Evolutionary conservation across 2,113 vertebrate genomes (phyloP).

Genomic region (Ceyx cyanopectus): DNA sequence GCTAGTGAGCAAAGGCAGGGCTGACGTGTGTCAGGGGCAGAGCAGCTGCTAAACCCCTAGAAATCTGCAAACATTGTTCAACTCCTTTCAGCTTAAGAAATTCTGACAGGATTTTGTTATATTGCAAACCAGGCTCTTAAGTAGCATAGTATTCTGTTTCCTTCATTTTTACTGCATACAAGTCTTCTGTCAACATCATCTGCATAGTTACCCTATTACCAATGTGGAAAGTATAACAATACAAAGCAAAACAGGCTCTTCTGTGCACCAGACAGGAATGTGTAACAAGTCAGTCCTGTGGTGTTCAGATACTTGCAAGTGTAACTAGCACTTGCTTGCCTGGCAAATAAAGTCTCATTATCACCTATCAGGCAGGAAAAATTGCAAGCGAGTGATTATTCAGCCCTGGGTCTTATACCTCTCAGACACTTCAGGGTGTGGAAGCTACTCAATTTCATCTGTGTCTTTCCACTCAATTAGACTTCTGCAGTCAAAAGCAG

Average conservation of each 20-base stretch:
- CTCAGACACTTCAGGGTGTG: background rate
- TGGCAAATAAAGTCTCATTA: constrained; percentile 32
- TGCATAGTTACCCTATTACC: background rate
- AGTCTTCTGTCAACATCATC: background rate
- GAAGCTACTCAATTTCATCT: background rate
- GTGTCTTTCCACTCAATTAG: constrained; percentile 27
- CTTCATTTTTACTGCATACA: background rate
- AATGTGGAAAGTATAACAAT: background rate
- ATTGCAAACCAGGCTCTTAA: background rate
- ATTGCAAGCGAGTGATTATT: constrained; percentile 9
- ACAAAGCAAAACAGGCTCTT: background rate
- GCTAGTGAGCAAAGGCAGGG: background rate
- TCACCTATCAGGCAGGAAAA: constrained; percentile 51
- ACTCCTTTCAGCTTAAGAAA: background rate
- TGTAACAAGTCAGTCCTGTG: background rate
- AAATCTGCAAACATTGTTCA: background rate
- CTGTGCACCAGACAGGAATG: background rate
- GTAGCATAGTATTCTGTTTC: background rate
- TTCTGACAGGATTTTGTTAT: background rate
- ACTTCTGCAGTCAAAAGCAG: background rate
- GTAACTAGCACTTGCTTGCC: background rate
- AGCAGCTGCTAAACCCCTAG: background rate
- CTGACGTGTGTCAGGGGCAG: background rate
- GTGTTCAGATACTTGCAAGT: background rate
- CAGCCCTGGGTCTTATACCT: constrained; percentile 3